A percentile compares a stretch with the other conserved stretches of the same genome.
phyloP scores from a whole-genome alignment of 2,113 vertebrate species.

The Himantopus leucocephalus region DNA sequence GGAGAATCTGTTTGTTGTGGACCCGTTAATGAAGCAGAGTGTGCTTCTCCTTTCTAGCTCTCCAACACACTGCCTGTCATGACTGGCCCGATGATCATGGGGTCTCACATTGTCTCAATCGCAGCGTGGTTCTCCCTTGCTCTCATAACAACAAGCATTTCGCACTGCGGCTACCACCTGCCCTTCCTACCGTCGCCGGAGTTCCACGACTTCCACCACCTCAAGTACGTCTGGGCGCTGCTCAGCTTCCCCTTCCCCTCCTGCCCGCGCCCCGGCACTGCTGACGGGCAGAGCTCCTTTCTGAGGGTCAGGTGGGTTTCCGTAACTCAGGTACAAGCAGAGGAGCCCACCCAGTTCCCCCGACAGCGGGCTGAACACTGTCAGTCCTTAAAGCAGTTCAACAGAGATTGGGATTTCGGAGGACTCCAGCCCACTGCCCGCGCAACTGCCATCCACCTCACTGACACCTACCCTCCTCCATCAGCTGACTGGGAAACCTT shows the following conservation, averaged over 20 bases:
- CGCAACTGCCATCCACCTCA: neutral
- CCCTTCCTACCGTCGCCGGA: constrained; percentile 92
- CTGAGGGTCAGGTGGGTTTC: neutral
- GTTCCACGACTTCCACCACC: constrained; percentile 95
- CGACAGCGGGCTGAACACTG: neutral
- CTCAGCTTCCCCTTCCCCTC: neutral
- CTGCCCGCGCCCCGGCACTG: neutral
- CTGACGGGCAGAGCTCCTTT: neutral
- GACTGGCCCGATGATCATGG: constrained; percentile 81
- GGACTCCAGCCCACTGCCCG: neutral
- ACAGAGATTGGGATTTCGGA: neutral
- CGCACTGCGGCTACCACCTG: constrained; percentile 94
- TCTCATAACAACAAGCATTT: constrained; percentile 82
- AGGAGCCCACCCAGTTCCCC: neutral
- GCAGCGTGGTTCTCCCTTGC: constrained; percentile 84
- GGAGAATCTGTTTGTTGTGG: neutral
- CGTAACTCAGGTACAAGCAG: accelerated
- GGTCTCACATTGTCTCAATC: constrained; percentile 84
- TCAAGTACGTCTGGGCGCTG: constrained; percentile 79
- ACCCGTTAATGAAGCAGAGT: neutral
- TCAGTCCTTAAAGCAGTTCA: neutral
- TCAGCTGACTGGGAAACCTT: neutral
- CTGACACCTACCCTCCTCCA: neutral
- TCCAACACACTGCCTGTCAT: constrained; percentile 86
- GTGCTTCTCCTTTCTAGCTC: constrained; percentile 67